Evolutionary conservation across 2,888 invertebrate genomes (phyloP).

Genomic region (Cataglyphis rosenhaueri): DNA sequence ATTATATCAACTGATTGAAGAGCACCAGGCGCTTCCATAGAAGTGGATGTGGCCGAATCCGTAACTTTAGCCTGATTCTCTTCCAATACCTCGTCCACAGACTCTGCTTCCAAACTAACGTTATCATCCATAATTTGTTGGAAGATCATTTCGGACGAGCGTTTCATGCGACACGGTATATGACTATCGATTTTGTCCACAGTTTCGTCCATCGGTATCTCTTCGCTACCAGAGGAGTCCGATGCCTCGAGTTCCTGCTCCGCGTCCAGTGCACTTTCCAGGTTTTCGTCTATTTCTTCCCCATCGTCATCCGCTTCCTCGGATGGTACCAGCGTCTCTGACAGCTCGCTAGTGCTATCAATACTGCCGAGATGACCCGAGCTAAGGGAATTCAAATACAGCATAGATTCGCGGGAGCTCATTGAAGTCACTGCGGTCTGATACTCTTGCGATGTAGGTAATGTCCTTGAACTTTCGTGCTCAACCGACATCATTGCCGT

Average conservation of each 20-base stretch:
- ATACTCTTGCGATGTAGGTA: constrained; percentile 93
- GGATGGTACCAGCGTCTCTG: constrained; percentile 97
- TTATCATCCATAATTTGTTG: constrained; percentile 88
- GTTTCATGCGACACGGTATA: constrained; percentile 90
- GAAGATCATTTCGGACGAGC: constrained; percentile 96
- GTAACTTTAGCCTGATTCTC: constrained; percentile 62
- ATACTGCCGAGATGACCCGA: constrained; percentile 95
- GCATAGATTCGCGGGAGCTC: constrained; percentile 96
- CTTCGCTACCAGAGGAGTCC: constrained; percentile 74
- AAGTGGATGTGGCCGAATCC: constrained; percentile 84
- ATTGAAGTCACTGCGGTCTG: constrained; percentile 95
- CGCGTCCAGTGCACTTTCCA: constrained; percentile 84
- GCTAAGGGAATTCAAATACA: constrained; percentile 95
- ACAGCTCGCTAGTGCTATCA: constrained; percentile 94
- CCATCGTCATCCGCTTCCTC: constrained; percentile 90
- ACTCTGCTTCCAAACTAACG: constrained; percentile 43
- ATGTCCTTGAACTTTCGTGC: constrained; percentile 89
- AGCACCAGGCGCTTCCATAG: constrained; percentile 81
- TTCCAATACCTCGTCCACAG: constrained; percentile 64
- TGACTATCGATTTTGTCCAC: constrained; percentile 86
- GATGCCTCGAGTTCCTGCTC: constrained; percentile 83
- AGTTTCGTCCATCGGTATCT: constrained; percentile 75
- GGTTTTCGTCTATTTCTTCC: constrained; percentile 88
- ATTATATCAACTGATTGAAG: constrained; percentile 87
- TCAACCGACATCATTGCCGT: constrained; percentile 94